These are phyloP conservation scores for Galeopsomyia nigrocyanea DNA, from an alignment of 2,888 invertebrate genomes.

Conservation along the genomic window DNA sequence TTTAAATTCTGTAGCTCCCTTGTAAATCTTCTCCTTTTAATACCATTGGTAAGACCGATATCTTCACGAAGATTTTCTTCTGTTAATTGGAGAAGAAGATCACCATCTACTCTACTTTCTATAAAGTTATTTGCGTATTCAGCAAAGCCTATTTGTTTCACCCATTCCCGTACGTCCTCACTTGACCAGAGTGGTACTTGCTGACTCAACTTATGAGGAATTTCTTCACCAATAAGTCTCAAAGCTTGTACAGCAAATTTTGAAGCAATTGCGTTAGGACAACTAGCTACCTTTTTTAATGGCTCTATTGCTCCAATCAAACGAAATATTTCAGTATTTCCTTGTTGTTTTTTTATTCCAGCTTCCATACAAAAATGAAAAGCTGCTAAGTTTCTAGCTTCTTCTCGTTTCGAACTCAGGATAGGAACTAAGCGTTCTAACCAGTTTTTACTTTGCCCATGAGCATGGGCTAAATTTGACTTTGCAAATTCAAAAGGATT, in stretches of 20 bases:
- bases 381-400: slow-evolving; percentile 95
- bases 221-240: slow-evolving; percentile 93
- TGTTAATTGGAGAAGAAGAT: slow-evolving; percentile 90
- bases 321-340: slow-evolving; percentile 89
- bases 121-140: slow-evolving; percentile 87
- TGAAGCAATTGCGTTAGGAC: slow-evolving; percentile 97
- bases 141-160: slow-evolving; percentile 95
- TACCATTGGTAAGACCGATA: slow-evolving; percentile 93
- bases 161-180: slow-evolving; percentile 98
- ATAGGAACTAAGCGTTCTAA: slow-evolving; percentile 93
- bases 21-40: slow-evolving; percentile 92
- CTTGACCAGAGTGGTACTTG: slow-evolving; percentile 98
- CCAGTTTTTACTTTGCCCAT: slow-evolving; percentile 97
- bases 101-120: slow-evolving; percentile 96
- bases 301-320: slow-evolving; percentile 97
- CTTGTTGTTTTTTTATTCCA: slow-evolving; percentile 94
- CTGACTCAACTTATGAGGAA: slow-evolving; percentile 97
- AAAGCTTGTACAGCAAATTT: slow-evolving; percentile 96
- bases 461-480: slow-evolving; percentile 92
- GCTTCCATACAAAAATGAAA: slow-evolving; percentile 99
- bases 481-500: slow-evolving; percentile 96
- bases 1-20: slow-evolving; percentile 93
- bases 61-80: slow-evolving; percentile 94
- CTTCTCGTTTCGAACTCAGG: slow-evolving; percentile 93
- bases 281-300: slow-evolving; percentile 95